Base-by-base conservation (phyloP, 2,113 vertebrate genomes). In the Galeopterus variegatus region DNA sequence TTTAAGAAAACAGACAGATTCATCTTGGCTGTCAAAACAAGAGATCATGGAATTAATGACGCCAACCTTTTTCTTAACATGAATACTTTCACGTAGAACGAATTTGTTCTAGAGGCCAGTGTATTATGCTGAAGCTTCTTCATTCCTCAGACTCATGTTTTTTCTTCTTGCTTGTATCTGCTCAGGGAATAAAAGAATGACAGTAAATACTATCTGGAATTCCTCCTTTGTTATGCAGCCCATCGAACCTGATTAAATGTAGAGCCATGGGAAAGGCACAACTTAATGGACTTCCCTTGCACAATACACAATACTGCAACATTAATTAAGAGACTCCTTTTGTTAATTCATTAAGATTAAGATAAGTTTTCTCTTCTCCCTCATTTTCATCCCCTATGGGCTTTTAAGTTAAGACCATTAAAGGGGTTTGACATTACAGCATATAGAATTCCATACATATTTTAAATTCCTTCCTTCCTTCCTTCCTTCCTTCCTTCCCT, bases 111-210 rank as follows among this genome's bases (percentile, higher is more conserved):
- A 18, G 70, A 95, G 95, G 93, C 97, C 95, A 96, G 65, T 50
- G 33, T 60, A 88, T 69, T 90, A 77, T 50, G 65, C 79, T 73
- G 81, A 92, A 93, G 93, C 12, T 9, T 91, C 67, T 89, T 91
- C 83, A 88, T 94, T 80, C 76, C 54, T 73, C 17, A 81, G 50
- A 62, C 33, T 90, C 84, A 64, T 76, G 96, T 85, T 87, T 94
- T 96, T 69, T 87, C 89, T 60, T 95, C 79, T 95, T 97, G 52
- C n/a, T 6, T 84, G 6, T 92, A 77, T 95, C 28, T 85, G 64
- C 48, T 90, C 52, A 82, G 96, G 93, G 93, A 97, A 97, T 98
- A 95, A 91, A 98, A 97, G 96, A 97, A 97, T 98, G 96, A 97
- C 89, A 94, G n/a, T 48, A 89, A 97, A 94, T 72, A 75, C 92